Conservation (phyloP, 2,113 vertebrate genomes). For the Alligator sinensis region DNA sequence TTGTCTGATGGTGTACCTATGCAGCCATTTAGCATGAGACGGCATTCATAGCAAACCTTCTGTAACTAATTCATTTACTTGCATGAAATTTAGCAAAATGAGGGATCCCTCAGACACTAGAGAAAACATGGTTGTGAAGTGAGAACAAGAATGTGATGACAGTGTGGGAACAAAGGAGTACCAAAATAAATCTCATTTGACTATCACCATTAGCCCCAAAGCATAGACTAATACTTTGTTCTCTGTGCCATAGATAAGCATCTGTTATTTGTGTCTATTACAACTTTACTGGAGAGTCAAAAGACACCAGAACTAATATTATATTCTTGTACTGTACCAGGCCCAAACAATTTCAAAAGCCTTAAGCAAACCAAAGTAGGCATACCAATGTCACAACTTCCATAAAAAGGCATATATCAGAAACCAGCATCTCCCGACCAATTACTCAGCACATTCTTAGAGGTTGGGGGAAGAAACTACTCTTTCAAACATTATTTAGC, state of each 20-base stretch:
- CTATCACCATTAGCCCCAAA: neutral
- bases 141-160: neutral
- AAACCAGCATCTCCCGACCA: neutral
- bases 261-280: too few relatives aligned
- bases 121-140: neutral
- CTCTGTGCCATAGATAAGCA: neutral
- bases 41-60: neutral
- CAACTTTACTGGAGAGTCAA: neutral
- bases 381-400: neutral
- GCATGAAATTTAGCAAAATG: neutral
- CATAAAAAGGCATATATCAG: neutral
- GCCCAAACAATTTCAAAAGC: neutral
- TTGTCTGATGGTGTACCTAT: neutral
- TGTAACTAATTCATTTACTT: neutral
- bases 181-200: rapidly evolving
- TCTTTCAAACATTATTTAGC: neutral
- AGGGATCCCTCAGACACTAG: neutral
- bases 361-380: neutral
- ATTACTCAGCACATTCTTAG: neutral
- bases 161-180: neutral
- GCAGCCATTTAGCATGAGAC: neutral
- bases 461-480: neutral
- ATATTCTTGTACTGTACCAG: neutral
- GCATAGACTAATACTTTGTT: neutral
- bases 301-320: neutral